Percentiles rank a stretch among this genome's conserved stretches.
phyloP scores from a whole-genome alignment of 1,140 invertebrate genomes.

The Aphaenogaster rudis region DNA sequence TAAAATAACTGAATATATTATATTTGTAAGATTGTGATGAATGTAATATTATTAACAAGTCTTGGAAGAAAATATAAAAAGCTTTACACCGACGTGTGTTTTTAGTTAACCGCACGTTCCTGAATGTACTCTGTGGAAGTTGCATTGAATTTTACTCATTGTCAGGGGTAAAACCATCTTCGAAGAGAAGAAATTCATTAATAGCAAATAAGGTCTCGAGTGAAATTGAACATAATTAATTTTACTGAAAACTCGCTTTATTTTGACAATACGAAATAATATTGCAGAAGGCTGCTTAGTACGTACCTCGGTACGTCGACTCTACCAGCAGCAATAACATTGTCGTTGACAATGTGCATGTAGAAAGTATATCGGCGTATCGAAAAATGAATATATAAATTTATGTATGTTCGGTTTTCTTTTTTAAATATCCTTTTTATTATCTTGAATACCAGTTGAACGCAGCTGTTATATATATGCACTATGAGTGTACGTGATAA shows the following conservation, averaged over 20 bases:
- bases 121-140: not conserved
- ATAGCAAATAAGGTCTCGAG: not conserved
- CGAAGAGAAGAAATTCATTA: not conserved
- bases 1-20: constrained; percentile 68
- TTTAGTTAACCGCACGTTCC: not conserved
- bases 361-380: constrained; percentile 21
- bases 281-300: constrained; percentile 60
- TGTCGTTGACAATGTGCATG: constrained; percentile 28
- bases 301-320: constrained; percentile 51
- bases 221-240: constrained; percentile 15
- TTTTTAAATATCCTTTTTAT: constrained; percentile 43
- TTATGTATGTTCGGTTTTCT: constrained; percentile 25
- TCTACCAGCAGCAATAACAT: constrained; percentile 67
- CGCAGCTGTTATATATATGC: constrained; percentile 46
- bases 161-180: not conserved
- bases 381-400: constrained; percentile 49
- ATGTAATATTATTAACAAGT: constrained; percentile 67
- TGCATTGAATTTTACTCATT: constrained; percentile 1
- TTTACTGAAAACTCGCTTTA: constrained; percentile 75
- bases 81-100: constrained; percentile 30
- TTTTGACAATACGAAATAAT: constrained; percentile 76
- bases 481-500: constrained; percentile 62
- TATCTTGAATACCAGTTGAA: constrained; percentile 47
- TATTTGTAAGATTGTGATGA: constrained; percentile 73
- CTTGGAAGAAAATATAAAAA: constrained; percentile 68